Base-by-base conservation (phyloP, 2,797 vertebrate genomes). In the Poecilia gillii region DNA sequence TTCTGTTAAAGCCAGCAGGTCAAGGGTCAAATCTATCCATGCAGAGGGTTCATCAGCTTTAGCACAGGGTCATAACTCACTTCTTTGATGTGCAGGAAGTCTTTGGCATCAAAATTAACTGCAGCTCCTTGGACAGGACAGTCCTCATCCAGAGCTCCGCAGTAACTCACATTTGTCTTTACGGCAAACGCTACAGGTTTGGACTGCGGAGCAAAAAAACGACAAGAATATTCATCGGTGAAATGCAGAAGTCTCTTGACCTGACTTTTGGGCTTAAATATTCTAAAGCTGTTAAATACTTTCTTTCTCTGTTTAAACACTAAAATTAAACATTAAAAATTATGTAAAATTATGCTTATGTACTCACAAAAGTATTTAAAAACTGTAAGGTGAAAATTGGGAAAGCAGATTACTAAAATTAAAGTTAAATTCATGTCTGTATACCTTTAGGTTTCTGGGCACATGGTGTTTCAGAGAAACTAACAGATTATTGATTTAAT, bases 41-140 rank as follows among this genome's bases (percentile, higher is more conserved):
- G 9, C 3, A 49, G 2, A 49, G 12, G 1, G 3, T 41, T 47
- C 5, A 3, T 73, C 23, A 16, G 12, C 6, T 51, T 18, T 13
- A 36, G 1, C 16, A 6, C 6, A 23, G 39, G 5, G 28, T 25
- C 8, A 71, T 4, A 25, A 74, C 93, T 96, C 89, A 99, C 98
- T 97, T 99, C 98, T 95, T 99, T 99, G 95, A 99, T 99, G 95
- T 99, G 98, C 94, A 99, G 96, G 95, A 99, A 99, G 95, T 99
- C 98, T 97, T 98, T 99, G 97, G 97, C 97, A 96, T 99, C 98
- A 14, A 99, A 99, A 92, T 98, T 98, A 95, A 99, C 97, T 92
- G 97, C 98, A 84, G 97, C 96, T 94, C 97, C 98, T 93, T 98
- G 98, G 93, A 99, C 97, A 1, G 98, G 98, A 93, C 97, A 98